Base-by-base conservation (phyloP, 2,888 invertebrate species). In the Drosophila putrida region DNA sequence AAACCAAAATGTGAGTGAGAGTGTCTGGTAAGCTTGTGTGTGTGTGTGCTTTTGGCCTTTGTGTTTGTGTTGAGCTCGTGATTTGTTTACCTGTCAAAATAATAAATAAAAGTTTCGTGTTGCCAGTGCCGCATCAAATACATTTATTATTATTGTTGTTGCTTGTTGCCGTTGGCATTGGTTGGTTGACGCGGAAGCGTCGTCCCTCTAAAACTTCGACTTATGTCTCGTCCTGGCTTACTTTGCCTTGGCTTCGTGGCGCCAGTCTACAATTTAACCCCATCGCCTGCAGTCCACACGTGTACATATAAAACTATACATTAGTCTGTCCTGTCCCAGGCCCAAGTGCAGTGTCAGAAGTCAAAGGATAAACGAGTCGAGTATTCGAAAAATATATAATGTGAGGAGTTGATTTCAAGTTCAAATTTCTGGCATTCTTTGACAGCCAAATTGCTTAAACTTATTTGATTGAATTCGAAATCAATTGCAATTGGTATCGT, bases 51-150 rank as follows among this genome's bases (percentile, higher is more conserved):
- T 75, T 39, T 60, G 59, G n/a, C 6, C 10, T 64, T 51, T 65
- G 51, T 77, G 39, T 57, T 66, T 75, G 69, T 67, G 59, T 53
- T 65, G 69, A 65, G 75, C 84, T 63, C 69, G 88, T 89, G 89
- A 84, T 89, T 84, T 84, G 84, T 84, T 84, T 84, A 84, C 84
- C 83, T 88, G 86, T 85, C 83, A 82, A 85, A 89, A 89, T 89
- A 89, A 89, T 89, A 89, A 85, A 89, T 88, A 85, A 82, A 85
- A 88, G 67, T 88, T 89, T 82, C 84, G 80, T 84, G 83, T 83
- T 88, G 80, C 78, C 71, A 71, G 81, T 82, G 82, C 76, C 84
- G 82, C 87, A 87, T 88, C 87, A 86, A 81, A 83, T 72, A 83
- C 67, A 67, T 77, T 76, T 66, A 60, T 79, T 75, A 63, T 75